Evolutionary conservation across 2,113 vertebrate species (phyloP).

Genomic region (Pardalotus punctatus): DNA sequence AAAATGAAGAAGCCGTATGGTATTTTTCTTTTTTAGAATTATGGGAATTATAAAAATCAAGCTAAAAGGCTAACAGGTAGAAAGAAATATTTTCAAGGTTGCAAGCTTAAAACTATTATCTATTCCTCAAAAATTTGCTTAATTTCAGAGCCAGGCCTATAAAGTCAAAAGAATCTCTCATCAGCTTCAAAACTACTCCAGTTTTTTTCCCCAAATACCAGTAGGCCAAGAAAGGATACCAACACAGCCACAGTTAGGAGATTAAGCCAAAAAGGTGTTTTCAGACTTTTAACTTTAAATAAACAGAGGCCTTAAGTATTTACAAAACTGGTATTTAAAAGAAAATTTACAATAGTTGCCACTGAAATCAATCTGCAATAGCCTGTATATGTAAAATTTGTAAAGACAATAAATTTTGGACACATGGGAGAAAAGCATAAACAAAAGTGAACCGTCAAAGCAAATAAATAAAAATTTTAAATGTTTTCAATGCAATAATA

Average conservation of each 20-base stretch:
- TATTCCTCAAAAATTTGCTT: not conserved
- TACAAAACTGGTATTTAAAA: not conserved
- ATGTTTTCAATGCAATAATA: not conserved
- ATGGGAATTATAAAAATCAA: not conserved
- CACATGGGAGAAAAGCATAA: not conserved
- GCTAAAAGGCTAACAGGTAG: not conserved
- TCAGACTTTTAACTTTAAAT: not conserved
- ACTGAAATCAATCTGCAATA: not conserved
- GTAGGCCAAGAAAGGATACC: not conserved
- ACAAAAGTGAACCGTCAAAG: not conserved
- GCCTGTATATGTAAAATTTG: not conserved
- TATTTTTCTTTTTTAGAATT: not conserved
- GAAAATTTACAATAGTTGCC: not conserved
- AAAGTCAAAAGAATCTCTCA: not conserved
- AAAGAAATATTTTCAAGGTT: not conserved
- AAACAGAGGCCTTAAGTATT: not conserved
- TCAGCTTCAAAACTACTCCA: not conserved
- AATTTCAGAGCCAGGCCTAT: not conserved
- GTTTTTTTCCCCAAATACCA: not conserved
- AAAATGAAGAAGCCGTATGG: not conserved
- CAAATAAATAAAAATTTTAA: not conserved
- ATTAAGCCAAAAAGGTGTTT: not conserved
- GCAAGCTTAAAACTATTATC: not conserved
- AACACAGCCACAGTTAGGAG: not conserved
- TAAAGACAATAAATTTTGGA: not conserved